These are phyloP conservation scores for Datnioides undecimradiatus DNA, from an alignment of 2,113 vertebrate genomes.

Conservation along the genomic window DNA sequence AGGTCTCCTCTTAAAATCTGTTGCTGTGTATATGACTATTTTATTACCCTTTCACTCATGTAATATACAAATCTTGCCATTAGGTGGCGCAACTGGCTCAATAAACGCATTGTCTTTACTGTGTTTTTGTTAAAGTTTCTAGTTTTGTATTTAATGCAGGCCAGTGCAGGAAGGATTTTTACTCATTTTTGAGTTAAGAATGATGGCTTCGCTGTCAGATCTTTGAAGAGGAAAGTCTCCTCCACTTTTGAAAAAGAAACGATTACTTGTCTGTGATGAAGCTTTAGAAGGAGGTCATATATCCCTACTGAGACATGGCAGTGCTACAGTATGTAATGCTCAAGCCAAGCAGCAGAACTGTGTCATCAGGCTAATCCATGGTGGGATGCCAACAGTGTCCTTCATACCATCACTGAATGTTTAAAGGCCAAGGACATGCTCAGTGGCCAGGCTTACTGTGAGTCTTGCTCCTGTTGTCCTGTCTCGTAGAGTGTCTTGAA, in stretches of 20 bases:
- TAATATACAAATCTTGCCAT: slow-evolving; percentile 14
- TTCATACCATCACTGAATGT: slow-evolving; percentile 39
- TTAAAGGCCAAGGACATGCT: slow-evolving; percentile 43
- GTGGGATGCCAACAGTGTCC: slow-evolving; percentile 48
- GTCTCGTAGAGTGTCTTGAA: background rate
- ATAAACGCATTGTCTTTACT: background rate
- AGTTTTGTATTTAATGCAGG: background rate
- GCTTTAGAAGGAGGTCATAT: slow-evolving; percentile 71
- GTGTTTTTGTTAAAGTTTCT: background rate
- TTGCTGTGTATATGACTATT: slow-evolving; percentile 4
- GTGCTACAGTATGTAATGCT: slow-evolving; percentile 31
- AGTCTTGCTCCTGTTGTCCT: background rate
- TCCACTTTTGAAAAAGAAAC: slow-evolving; percentile 12
- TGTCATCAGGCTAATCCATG: slow-evolving; percentile 63
- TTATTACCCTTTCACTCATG: slow-evolving; percentile 20
- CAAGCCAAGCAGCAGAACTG: slow-evolving; percentile 58
- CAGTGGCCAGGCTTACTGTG: background rate
- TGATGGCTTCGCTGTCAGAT: background rate
- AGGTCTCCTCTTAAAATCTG: background rate
- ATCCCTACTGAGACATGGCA: slow-evolving; percentile 63
- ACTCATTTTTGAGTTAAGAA: background rate
- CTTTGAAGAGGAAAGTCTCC: background rate
- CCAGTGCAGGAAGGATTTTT: background rate
- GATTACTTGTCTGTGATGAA: slow-evolving; percentile 46
- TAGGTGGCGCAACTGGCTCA: slow-evolving; percentile 60